Evolutionary conservation across 2,888 invertebrate species (phyloP), one percentile per base, ranked within the genome.

Genomic region (Drosophila anceps): DNA sequence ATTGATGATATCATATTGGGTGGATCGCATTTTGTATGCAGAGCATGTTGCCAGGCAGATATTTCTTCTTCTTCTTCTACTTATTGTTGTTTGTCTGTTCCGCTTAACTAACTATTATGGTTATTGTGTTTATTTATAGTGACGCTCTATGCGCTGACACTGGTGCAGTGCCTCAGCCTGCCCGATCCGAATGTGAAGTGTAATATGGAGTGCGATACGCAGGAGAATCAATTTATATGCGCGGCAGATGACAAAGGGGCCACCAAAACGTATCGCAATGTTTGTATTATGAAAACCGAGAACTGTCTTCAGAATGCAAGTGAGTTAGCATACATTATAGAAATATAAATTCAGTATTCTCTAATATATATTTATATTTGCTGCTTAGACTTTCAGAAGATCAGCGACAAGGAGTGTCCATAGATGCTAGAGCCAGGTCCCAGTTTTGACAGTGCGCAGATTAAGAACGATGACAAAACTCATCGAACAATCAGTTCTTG

Each of bases 221-320:
- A 90, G 85, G 88, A 84, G 67, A 90, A 65, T 44, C 79, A 73
- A 53, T 77, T 78, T 9, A 82, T 93, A 24, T 93, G 93, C 62
- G 93, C 92, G 27, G 93, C 92, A 61, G 92, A 93, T 69, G 93
- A 93, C 71, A 92, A 91, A 54, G 93, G 93, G 15, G 88, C 92
- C 67, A 92, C 92, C 59, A 92, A 90, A 78, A 91, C 92, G 37
- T 93, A 92, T 73, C 91, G 91, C 58, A 93, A 92, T 82, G 73
- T 91, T 61, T 93, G 93, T 78, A 90, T 92, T 55, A 88, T 93
- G 83, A 92, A 92, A 81, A 91, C 92, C 33, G 93, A 93, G 76
- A 93, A 93, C 82, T 93, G 93, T 69, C 86, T 93, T 55, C 92
- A 79, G 64, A 78, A 70, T 71, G 66, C 81, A 66, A 80, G 82